Evolutionary conservation across 2,113 vertebrate genomes (phyloP).

Genomic region (Chrysemys picta): DNA sequence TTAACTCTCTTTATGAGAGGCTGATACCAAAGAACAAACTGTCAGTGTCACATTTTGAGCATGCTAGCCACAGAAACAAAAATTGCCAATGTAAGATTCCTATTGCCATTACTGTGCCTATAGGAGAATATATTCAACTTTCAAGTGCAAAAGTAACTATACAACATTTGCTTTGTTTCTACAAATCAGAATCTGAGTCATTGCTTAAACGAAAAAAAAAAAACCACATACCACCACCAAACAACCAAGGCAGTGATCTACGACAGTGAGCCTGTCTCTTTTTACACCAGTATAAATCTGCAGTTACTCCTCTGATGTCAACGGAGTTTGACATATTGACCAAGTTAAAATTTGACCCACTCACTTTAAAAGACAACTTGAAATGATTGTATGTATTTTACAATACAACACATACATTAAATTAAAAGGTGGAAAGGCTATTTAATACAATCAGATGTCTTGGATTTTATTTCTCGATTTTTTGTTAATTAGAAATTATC

Average conservation of each 20-base stretch:
- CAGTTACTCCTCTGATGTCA: not conserved
- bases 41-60: not conserved
- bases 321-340: not conserved
- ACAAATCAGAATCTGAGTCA: not conserved
- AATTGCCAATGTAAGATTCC: not conserved
- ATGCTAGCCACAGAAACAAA: not conserved
- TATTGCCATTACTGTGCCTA: not conserved
- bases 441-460: not conserved
- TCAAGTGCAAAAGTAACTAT: not conserved
- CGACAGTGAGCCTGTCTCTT: no score
- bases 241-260: no score
- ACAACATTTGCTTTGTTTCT: accelerated
- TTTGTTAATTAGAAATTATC: not conserved
- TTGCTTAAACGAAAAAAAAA: not conserved
- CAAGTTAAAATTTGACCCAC: not conserved
- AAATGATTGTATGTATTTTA: conserved; percentile 21
- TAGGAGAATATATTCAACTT: not conserved
- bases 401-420: not conserved
- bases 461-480: not conserved
- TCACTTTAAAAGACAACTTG: conserved; percentile 32
- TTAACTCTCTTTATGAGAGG: not conserved
- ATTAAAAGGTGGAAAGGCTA: not conserved
- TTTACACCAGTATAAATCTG: not conserved
- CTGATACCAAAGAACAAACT: not conserved
- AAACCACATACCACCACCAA: accelerated